phyloP scores from a whole-genome alignment of 2,797 vertebrate species.

The Malurus splendens region DNA sequence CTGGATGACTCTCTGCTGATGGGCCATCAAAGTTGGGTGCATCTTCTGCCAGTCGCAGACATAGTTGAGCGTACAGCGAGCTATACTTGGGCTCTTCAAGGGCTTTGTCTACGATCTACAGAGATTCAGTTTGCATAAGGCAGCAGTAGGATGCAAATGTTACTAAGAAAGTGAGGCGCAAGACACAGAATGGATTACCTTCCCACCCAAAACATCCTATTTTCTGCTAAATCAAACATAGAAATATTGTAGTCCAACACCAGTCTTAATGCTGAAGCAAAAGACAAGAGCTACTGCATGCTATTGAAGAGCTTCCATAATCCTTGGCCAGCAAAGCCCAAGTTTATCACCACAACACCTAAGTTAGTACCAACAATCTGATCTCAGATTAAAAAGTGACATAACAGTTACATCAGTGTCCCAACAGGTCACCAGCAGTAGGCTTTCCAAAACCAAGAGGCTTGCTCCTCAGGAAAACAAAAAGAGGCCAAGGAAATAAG shows the following conservation, averaged over 20 bases:
- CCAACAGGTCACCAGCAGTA: background rate
- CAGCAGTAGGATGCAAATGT: accelerated
- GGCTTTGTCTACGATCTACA: conserved; percentile 99
- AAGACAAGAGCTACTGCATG: accelerated
- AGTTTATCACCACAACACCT: accelerated
- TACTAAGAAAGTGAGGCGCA: background rate
- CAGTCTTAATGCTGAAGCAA: background rate
- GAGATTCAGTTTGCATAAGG: background rate
- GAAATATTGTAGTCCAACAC: background rate
- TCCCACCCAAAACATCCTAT: accelerated
- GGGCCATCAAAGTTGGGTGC: conserved; percentile 99
- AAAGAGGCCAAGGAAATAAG: accelerated
- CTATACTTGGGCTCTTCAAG: conserved; percentile 99
- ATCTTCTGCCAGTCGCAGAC: conserved; percentile 99
- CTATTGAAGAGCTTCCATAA: background rate
- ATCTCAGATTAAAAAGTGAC: background rate
- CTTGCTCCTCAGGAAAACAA: background rate
- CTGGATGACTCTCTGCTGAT: conserved; percentile 92
- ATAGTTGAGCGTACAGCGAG: conserved; percentile 99
- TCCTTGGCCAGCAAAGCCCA: accelerated
- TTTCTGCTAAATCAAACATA: background rate
- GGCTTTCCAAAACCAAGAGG: background rate
- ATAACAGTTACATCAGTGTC: background rate
- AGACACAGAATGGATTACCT: background rate
- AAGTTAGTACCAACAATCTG: accelerated